Conservation (phyloP, 2,113 vertebrate genomes). For the Tenrec ecaudatus region DNA sequence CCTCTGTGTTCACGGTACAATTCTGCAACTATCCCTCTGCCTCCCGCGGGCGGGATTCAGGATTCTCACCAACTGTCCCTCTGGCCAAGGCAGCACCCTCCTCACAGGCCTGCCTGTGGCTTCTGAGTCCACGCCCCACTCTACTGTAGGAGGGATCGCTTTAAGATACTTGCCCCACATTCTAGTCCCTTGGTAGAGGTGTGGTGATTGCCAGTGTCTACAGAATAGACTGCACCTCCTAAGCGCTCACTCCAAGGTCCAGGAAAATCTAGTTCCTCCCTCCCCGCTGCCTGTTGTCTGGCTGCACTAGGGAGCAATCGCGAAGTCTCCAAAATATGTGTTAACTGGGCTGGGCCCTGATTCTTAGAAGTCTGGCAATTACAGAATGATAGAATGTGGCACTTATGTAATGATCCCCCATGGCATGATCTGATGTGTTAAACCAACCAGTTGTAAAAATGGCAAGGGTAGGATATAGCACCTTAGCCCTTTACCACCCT, state of each 20-base stretch:
- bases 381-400: no score
- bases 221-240: background rate
- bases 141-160: background rate
- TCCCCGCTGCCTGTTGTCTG: no score
- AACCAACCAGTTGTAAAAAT: no score
- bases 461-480: no score
- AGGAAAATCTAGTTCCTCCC: background rate
- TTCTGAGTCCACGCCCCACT: background rate
- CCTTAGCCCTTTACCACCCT: no score
- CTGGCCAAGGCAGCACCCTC: background rate
- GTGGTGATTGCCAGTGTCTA: background rate
- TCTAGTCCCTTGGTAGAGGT: no score
- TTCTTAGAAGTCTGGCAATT: no score
- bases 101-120: background rate
- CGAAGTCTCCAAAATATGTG: no score
- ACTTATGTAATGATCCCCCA: no score
- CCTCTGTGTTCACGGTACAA: fast-evolving
- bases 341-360: no score
- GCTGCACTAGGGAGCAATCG: no score
- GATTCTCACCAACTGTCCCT: background rate
- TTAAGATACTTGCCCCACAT: background rate
- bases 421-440: no score
- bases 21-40: background rate
- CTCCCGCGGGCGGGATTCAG: background rate
- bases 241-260: background rate